Percentiles rank a stretch among this genome's conserved stretches.
Conservation (phyloP, 2,888 invertebrate species). For the Epistrophella euchroma region DNA sequence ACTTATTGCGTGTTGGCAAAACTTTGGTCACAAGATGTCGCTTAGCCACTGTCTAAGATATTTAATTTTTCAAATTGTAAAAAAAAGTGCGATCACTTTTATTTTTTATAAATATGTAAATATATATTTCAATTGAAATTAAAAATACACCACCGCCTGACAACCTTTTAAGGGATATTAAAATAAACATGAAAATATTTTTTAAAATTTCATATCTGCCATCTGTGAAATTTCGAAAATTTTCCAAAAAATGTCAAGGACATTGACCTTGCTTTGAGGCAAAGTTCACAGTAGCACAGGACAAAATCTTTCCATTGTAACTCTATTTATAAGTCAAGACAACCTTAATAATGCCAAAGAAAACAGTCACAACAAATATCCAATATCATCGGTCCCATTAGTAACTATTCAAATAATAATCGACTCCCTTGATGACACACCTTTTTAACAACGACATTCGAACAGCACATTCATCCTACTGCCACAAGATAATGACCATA, state of each 20-base stretch:
- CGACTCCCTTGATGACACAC: constrained; percentile 50
- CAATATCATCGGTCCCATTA: constrained; percentile 9
- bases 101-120: too few relatives aligned
- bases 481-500: constrained; percentile 63
- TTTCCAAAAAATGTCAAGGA: not conserved
- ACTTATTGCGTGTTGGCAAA: too few relatives aligned
- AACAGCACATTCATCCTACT: constrained; percentile 26
- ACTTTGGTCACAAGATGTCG: too few relatives aligned
- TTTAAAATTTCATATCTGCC: too few relatives aligned
- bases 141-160: too few relatives aligned
- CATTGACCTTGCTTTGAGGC: not conserved
- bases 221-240: too few relatives aligned
- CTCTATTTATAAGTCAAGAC: not conserved
- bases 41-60: too few relatives aligned
- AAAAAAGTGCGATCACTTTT: too few relatives aligned
- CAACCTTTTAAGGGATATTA: too few relatives aligned
- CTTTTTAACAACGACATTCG: constrained; percentile 43
- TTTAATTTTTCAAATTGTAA: too few relatives aligned
- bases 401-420: constrained; percentile 34
- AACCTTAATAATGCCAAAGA: not conserved
- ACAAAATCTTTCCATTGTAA: not conserved
- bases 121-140: too few relatives aligned
- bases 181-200: too few relatives aligned
- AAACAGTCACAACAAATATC: constrained; percentile 24
- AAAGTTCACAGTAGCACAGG: not conserved